These are phyloP conservation scores for Myocastor coypus DNA, from an alignment of 2,113 vertebrate species.

Conservation along the genomic window DNA sequence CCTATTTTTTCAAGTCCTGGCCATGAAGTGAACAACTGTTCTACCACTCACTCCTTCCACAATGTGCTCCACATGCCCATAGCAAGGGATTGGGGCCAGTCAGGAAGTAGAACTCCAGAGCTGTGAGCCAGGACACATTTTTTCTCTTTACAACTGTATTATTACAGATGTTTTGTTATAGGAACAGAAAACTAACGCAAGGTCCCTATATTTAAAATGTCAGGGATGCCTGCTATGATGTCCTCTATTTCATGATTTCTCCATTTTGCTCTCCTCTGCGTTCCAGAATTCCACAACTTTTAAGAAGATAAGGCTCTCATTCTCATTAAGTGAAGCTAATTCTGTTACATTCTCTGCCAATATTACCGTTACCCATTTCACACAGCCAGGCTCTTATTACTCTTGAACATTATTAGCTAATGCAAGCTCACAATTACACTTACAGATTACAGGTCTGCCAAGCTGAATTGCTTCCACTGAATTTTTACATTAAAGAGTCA, in stretches of 20 bases:
- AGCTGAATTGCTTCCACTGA: neutral
- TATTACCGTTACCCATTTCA: slow-evolving; percentile 46
- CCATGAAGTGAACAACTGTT: neutral
- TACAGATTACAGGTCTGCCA: neutral
- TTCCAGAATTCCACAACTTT: neutral
- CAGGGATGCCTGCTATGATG: neutral
- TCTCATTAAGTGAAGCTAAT: slow-evolving; percentile 41
- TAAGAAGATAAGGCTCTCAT: neutral
- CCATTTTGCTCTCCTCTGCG: neutral
- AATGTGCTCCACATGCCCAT: neutral
- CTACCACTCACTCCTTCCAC: neutral
- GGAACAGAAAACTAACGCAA: neutral
- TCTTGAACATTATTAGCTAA: slow-evolving; percentile 31
- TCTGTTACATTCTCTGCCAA: slow-evolving; percentile 27
- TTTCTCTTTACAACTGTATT: neutral
- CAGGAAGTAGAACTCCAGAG: neutral
- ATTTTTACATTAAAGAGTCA: slow-evolving; percentile 49
- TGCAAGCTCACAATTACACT: slow-evolving; percentile 29
- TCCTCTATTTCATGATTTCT: neutral
- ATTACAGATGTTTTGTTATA: neutral
- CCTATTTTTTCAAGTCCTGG: neutral
- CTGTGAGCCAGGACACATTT: neutral
- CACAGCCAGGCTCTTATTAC: neutral
- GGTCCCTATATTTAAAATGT: neutral
- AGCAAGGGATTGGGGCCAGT: neutral